phyloP scores from a whole-genome alignment of 35 echinoderm and acorn worm genomes.

The Holothuria glaberrima region DNA sequence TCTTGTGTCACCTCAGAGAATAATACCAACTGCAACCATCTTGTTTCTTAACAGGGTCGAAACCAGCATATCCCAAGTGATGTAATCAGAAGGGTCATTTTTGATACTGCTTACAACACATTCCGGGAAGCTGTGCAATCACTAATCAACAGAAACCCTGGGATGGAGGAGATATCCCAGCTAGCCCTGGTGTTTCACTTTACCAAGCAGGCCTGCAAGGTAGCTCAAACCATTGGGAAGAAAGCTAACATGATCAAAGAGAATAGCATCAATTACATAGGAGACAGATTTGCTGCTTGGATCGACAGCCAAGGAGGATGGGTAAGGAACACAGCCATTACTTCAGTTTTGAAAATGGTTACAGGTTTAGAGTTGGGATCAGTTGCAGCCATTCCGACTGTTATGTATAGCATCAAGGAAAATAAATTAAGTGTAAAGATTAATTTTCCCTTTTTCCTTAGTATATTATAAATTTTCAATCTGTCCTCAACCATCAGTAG shows the following conservation, averaged over 20 bases:
- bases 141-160: constrained; percentile 76
- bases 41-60: neutral
- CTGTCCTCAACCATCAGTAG: too few species aligned
- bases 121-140: constrained; percentile 86
- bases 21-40: neutral
- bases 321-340: too few species aligned
- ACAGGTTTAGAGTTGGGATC: too few species aligned
- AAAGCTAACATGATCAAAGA: constrained; percentile 80
- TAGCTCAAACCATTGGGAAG: constrained; percentile 64
- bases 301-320: constrained; percentile 92
- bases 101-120: constrained; percentile 70
- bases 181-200: constrained; percentile 90
- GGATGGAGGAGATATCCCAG: constrained; percentile 69
- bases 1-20: too few species aligned
- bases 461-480: too few species aligned
- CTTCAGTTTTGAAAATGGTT: too few species aligned
- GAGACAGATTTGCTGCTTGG: constrained; percentile 86
- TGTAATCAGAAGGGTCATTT: constrained; percentile 59
- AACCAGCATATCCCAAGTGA: constrained; percentile 45
- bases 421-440: too few species aligned
- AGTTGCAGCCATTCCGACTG: too few species aligned
- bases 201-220: constrained; percentile 86
- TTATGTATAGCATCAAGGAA: too few species aligned
- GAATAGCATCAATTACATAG: constrained; percentile 89
- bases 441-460: too few species aligned